phyloP scores from a whole-genome alignment of 2,113 vertebrate genomes.

The Melierax canorus region DNA sequence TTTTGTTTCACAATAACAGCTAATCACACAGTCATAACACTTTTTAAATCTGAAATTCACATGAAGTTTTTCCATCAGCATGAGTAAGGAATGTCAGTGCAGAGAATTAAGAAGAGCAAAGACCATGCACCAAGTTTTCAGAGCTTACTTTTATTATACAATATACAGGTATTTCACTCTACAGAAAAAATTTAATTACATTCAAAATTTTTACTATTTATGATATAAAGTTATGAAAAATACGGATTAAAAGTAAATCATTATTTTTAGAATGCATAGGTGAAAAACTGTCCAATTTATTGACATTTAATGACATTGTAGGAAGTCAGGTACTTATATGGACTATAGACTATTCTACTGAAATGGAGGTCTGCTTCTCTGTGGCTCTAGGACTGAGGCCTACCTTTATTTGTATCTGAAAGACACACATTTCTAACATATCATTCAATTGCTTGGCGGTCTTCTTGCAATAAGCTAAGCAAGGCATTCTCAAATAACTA shows the following conservation, averaged over 20 bases:
- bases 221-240: not conserved
- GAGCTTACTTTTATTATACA: constrained; percentile 32
- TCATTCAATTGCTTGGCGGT: not conserved
- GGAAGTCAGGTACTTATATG: not conserved
- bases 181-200: not conserved
- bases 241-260: not conserved
- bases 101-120: constrained; percentile 19
- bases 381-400: not conserved
- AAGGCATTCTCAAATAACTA: not conserved
- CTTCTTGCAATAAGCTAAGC: not conserved
- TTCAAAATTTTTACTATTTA: not conserved
- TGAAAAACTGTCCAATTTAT: not conserved
- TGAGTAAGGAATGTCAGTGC: not conserved
- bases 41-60: not conserved
- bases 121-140: constrained; percentile 5
- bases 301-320: not conserved
- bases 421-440: not conserved
- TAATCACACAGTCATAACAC: not conserved
- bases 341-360: not conserved
- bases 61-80: not conserved
- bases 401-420: not conserved
- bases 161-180: constrained; percentile 5
- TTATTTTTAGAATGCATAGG: not conserved
- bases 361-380: constrained; percentile 6
- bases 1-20: not conserved